A percentile compares a stretch with the other conserved stretches of the same genome.
These are phyloP conservation scores for Epirrhoe tristata DNA, from an alignment of 2,888 invertebrate species.

Conservation along the genomic window DNA sequence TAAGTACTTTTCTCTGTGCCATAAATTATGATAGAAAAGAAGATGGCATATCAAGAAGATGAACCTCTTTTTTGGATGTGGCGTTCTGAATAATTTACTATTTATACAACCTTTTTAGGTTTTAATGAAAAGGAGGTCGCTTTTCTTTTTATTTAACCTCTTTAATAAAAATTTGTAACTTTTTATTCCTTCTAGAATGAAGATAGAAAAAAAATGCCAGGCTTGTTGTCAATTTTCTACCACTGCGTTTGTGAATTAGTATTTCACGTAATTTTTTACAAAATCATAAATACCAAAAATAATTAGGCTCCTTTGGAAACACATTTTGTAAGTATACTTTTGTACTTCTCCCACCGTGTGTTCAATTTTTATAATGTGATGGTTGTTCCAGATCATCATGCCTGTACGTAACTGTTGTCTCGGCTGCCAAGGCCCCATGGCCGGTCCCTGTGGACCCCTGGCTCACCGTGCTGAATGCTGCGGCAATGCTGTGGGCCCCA, in stretches of 20 bases:
- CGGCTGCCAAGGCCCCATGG: slow-evolving; percentile 61
- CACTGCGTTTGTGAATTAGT: slow-evolving; percentile 28
- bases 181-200: not conserved
- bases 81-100: too few species aligned
- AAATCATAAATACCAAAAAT: slow-evolving; percentile 35
- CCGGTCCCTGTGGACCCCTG: slow-evolving; percentile 64
- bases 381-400: slow-evolving; percentile 52
- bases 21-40: too few species aligned
- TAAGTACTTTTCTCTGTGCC: too few species aligned
- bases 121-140: not conserved
- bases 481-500: slow-evolving; percentile 58
- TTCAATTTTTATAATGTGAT: not conserved
- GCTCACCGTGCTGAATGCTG: slow-evolving; percentile 53
- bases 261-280: slow-evolving; percentile 25
- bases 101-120: not conserved
- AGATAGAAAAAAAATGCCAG: slow-evolving; percentile 7
- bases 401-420: slow-evolving; percentile 77
- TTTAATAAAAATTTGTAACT: not conserved
- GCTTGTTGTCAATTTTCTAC: slow-evolving; percentile 20
- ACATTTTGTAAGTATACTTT: slow-evolving; percentile 6
- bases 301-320: not conserved
- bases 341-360: not conserved
- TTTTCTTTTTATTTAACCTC: not conserved
- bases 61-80: not conserved
- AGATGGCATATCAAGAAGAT: not conserved